Conservation (phyloP, 1,140 invertebrate species). For the Papilio machaon region DNA sequence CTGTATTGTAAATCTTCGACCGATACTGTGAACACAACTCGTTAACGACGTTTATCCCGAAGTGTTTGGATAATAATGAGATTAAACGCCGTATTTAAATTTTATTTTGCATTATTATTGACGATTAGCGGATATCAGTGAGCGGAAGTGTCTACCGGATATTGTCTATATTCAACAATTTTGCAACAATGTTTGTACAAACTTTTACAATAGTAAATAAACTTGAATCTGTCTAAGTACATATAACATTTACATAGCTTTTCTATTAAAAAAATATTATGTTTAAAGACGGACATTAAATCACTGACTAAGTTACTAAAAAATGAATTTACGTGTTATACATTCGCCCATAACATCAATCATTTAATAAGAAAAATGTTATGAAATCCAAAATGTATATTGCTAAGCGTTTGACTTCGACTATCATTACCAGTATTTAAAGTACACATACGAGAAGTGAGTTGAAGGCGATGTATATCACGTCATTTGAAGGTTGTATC, state of each 20-base stretch:
- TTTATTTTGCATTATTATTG: constrained; percentile 30
- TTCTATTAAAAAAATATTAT: too few species aligned
- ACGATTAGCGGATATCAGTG: constrained; percentile 22
- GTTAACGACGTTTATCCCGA: constrained; percentile 19
- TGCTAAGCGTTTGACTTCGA: constrained; percentile 54
- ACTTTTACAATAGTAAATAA: background rate
- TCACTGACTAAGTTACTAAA: too few species aligned
- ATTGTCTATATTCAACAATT: background rate
- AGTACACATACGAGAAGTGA: constrained; percentile 53
- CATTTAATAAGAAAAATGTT: background rate
- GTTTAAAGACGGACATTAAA: too few species aligned
- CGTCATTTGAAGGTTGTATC: constrained; percentile 60
- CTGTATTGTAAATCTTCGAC: background rate
- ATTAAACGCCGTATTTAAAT: constrained; percentile 19
- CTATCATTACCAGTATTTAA: constrained; percentile 55
- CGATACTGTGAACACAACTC: constrained; percentile 20
- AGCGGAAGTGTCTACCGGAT: background rate
- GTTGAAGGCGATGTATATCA: constrained; percentile 54
- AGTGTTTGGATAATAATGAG: background rate
- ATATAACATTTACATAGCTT: too few species aligned
- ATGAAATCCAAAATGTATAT: constrained; percentile 41
- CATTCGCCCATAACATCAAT: too few species aligned
- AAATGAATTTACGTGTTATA: too few species aligned
- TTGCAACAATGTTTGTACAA: background rate
- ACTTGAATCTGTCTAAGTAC: too few species aligned